phyloP scores from a whole-genome alignment of 2,113 vertebrate genomes.

The Pionites leucogaster region DNA sequence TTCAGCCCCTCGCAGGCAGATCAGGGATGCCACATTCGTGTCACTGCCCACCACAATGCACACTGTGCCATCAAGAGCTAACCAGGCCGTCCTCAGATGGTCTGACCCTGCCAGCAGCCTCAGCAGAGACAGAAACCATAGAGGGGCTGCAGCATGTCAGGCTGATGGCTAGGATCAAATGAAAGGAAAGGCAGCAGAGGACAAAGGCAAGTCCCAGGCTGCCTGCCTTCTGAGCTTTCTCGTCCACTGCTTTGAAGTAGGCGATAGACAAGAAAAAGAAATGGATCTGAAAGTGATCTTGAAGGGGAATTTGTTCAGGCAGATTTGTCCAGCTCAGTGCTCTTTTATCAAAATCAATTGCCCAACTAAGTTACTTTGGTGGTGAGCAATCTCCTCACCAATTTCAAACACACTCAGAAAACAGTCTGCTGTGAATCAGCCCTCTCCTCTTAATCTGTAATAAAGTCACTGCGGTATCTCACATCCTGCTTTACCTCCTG shows the following conservation, averaged over 20 bases:
- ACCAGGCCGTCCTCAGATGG: background rate
- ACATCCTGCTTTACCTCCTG: background rate
- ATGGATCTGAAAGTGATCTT: background rate
- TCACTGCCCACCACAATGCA: background rate
- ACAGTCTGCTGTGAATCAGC: background rate
- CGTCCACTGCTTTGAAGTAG: background rate
- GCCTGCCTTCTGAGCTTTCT: background rate
- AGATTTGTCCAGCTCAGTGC: background rate
- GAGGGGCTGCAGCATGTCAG: background rate
- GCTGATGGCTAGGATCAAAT: rapidly evolving
- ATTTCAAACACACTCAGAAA: background rate
- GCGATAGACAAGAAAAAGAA: background rate
- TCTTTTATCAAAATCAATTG: background rate
- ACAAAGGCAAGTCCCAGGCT: background rate
- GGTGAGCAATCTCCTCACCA: background rate
- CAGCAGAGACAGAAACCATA: rapidly evolving
- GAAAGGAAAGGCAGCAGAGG: background rate
- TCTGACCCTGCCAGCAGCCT: background rate
- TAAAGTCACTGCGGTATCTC: background rate
- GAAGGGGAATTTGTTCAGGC: background rate
- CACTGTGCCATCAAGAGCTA: background rate
- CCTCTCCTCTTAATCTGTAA: background rate
- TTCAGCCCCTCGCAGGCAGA: background rate
- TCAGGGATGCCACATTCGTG: rapidly evolving
- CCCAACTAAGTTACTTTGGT: background rate